phyloP scores from a whole-genome alignment of 2,797 vertebrate species.

The Austrolebias charrua region DNA sequence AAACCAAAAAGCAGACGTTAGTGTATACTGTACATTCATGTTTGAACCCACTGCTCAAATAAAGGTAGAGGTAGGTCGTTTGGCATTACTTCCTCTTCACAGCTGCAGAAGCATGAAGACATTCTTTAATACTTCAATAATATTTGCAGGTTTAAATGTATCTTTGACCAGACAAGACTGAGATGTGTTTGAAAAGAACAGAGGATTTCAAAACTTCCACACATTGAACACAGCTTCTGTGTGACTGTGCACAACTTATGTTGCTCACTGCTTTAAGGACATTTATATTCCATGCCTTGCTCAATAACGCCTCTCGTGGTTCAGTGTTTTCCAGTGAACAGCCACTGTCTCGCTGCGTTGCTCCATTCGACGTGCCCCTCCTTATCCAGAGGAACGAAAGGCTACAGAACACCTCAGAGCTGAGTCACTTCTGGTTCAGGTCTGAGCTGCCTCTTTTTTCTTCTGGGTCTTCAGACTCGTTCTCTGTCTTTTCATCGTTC shows the following conservation, averaged over 20 bases:
- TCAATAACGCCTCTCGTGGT: slow-evolving; percentile 31
- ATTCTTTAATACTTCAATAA: not conserved
- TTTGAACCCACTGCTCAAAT: too few species aligned
- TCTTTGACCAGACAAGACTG: not conserved
- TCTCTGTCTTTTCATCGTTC: slow-evolving; percentile 13
- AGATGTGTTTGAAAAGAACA: not conserved
- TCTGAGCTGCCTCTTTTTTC: not conserved
- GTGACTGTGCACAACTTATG: slow-evolving; percentile 4
- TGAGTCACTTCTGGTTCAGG: slow-evolving; percentile 11
- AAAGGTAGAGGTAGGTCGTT: too few species aligned
- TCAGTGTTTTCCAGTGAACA: slow-evolving; percentile 46
- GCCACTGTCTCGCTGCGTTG: slow-evolving; percentile 22
- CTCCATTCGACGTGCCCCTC: slow-evolving; percentile 35
- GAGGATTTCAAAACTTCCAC: not conserved
- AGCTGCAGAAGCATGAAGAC: not conserved
- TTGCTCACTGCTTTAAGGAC: slow-evolving; percentile 22
- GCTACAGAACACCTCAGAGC: slow-evolving; percentile 11
- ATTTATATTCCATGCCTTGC: slow-evolving; percentile 40
- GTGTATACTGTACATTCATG: too few species aligned
- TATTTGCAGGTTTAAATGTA: not conserved
- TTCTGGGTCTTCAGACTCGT: slow-evolving; percentile 4
- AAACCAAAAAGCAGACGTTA: too few species aligned
- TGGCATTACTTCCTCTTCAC: not conserved
- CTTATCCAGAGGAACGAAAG: slow-evolving; percentile 35
- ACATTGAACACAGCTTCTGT: not conserved